Evolutionary conservation across 2,113 vertebrate species (phyloP), one percentile per base, ranked within the genome.

Genomic region (Chamaea fasciata): DNA sequence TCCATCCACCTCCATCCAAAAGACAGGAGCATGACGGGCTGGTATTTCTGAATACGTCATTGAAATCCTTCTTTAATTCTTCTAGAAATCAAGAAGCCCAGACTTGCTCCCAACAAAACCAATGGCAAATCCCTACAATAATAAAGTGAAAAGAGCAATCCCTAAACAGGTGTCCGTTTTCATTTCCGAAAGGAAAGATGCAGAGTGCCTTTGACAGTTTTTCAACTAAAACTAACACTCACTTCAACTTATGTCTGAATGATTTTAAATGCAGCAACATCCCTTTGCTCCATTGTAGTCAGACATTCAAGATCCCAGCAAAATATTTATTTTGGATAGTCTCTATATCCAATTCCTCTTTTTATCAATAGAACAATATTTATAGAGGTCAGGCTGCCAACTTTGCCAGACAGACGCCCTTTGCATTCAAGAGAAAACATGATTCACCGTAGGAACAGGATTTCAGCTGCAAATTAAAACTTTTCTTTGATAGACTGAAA

Each of bases 341-440:
- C 24, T 33, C 7, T 85, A 33, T 90, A 94, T 91, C 70, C 59
- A 97, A 57, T 95, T 96, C 83, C 57, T 93, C 80, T 86, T 94
- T 95, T 96, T 97, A 93, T 96, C 90, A 94, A 84, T 90, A 96
- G 91, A 97, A 92, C 35, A 96, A 95, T 87, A 96, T 92, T 94
- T 93, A 74, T 42, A 68, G 63, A 92, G 83, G 41, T 76, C 85
- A 78, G 89, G 84, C 84, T 89, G 89, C 85, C 86, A 95, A 77
- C 59, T 94, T 96, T 86, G 70, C 82, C 88, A 97, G 95, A 97
- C 91, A 96, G 79, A 70, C 71, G 70, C 76, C 68, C 87, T 96
- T 90, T 77, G 33, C 87, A 71, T 89, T 86, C 37, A 91, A 81
- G 94, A 75, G 74, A 95, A 82, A 96, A 94, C 46, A 97, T 92